Evolutionary conservation across 2,888 invertebrate genomes (phyloP).

Genomic region (Melanchra persicariae): DNA sequence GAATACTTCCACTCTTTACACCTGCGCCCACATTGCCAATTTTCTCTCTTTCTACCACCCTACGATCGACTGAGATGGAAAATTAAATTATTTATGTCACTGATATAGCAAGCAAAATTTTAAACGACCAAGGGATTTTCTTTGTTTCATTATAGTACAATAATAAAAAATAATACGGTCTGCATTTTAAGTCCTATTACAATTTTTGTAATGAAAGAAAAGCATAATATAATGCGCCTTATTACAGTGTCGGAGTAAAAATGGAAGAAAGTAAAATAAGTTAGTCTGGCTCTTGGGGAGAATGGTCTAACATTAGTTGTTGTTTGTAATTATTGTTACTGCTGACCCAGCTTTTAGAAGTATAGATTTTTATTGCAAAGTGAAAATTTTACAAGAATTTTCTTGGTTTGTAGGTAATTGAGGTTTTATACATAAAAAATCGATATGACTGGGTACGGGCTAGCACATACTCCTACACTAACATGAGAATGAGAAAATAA

Average conservation of each 20-base stretch:
- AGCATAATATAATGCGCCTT: slow-evolving; percentile 30
- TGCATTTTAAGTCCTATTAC: slow-evolving; percentile 30
- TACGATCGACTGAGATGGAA: background rate
- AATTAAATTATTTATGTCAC: slow-evolving; percentile 48
- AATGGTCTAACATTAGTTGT: slow-evolving; percentile 53
- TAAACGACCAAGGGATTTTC: slow-evolving; percentile 23
- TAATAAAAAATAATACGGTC: slow-evolving; percentile 47
- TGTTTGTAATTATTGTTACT: slow-evolving; percentile 54
- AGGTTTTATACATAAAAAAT: background rate
- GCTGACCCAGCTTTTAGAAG: slow-evolving; percentile 32
- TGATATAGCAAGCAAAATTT: slow-evolving; percentile 34
- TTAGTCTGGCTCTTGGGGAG: slow-evolving; percentile 11
- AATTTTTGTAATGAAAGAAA: slow-evolving; percentile 47
- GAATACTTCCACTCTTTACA: slow-evolving; percentile 37
- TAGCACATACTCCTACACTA: no score
- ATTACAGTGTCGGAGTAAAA: slow-evolving; percentile 31
- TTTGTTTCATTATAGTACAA: slow-evolving; percentile 38
- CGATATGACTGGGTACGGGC: no score
- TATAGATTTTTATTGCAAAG: slow-evolving; percentile 34
- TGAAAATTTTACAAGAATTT: slow-evolving; percentile 16
- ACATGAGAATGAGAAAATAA: no score
- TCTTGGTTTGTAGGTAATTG: background rate
- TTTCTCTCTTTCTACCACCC: slow-evolving; percentile 17
- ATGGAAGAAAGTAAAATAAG: slow-evolving; percentile 35
- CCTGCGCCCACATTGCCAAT: slow-evolving; percentile 50